Conservation (phyloP, 2,797 vertebrate species). For the Mormyrops boulengeri region DNA sequence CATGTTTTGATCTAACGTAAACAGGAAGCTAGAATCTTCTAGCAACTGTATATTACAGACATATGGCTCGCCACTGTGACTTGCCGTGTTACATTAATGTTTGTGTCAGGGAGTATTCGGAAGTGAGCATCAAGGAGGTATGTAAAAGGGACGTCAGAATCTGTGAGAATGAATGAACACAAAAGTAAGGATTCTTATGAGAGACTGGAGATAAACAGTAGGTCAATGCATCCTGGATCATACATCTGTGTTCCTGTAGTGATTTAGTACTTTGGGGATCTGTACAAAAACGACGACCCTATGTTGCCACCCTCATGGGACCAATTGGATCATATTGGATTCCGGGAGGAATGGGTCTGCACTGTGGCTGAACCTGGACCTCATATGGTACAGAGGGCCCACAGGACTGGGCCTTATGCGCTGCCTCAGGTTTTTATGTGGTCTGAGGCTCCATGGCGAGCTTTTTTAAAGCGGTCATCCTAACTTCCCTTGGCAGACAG, state of each 20-base stretch:
- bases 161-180: neutral
- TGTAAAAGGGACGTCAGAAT: neutral
- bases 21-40: neutral
- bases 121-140: neutral
- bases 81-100: neutral
- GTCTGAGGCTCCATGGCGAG: neutral
- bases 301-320: neutral
- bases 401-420: neutral
- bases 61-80: neutral
- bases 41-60: neutral
- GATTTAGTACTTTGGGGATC: neutral
- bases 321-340: neutral
- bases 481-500: constrained; percentile 10
- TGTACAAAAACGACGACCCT: neutral
- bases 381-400: constrained; percentile 1
- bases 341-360: neutral
- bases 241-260: neutral
- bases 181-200: neutral
- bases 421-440: constrained; percentile 14
- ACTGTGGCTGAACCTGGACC: constrained; percentile 3
- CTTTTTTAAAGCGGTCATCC: constrained; percentile 12
- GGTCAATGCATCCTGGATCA: neutral
- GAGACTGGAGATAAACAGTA: neutral
- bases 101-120: neutral
- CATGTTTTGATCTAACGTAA: neutral